Conservation (phyloP, 92 coral and sea anemone species). For the Zoanthus sansibaricus region DNA sequence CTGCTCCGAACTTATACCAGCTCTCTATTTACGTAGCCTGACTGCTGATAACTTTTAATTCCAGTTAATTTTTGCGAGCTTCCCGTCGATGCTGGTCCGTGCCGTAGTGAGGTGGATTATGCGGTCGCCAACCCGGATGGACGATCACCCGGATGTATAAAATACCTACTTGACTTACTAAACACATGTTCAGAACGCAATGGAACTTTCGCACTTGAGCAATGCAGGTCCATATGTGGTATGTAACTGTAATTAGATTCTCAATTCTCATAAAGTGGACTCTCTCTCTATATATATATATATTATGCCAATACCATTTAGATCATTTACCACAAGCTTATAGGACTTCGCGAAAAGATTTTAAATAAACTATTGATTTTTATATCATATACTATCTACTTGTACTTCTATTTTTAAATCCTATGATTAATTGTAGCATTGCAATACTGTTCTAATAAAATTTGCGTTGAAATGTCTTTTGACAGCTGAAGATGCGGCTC, state of each 20-base stretch:
- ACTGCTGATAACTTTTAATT: background rate
- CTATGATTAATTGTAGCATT: too few species aligned
- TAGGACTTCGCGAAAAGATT: too few species aligned
- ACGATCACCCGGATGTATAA: conserved; percentile 27
- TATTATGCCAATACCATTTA: too few species aligned
- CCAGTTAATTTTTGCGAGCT: conserved; percentile 31
- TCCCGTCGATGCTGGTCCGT: conserved; percentile 37
- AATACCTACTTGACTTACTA: conserved; percentile 14
- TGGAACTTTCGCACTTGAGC: conserved; percentile 27
- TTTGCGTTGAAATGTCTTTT: background rate
- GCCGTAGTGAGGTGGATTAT: conserved; percentile 19
- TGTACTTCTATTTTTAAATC: too few species aligned
- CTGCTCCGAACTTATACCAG: too few species aligned
- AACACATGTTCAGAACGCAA: conserved; percentile 25
- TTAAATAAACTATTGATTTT: too few species aligned
- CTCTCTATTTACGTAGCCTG: too few species aligned
- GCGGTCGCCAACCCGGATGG: conserved; percentile 15
- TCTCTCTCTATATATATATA: too few species aligned
- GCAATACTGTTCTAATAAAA: background rate
- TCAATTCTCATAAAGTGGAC: too few species aligned
- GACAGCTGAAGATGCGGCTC: background rate
- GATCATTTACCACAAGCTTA: too few species aligned
- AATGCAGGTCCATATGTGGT: conserved; percentile 33
- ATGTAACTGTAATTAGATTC: background rate
- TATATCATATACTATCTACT: too few species aligned